These are phyloP conservation scores for Brachyhypopomus gauderio DNA, from an alignment of 2,113 vertebrate genomes.

Conservation along the genomic window DNA sequence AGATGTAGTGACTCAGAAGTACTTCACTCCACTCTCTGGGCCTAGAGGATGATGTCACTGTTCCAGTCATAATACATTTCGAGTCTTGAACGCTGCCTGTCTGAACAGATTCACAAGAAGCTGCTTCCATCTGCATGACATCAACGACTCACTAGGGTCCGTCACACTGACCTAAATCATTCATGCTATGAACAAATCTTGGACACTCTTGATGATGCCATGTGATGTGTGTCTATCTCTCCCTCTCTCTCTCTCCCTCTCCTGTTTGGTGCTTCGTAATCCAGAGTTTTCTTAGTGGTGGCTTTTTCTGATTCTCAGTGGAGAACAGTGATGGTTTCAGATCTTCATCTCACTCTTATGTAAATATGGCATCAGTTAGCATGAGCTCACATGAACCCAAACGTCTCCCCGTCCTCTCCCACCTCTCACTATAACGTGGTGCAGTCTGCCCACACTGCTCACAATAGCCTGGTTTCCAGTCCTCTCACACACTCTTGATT, in stretches of 20 bases:
- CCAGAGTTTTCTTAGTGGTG: neutral
- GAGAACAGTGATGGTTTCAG: conserved; percentile 1
- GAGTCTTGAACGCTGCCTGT: too few relatives aligned
- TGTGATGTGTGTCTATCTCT: conserved; percentile 12
- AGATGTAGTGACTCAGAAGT: too few relatives aligned
- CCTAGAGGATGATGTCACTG: too few relatives aligned
- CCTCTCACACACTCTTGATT: conserved; percentile 10
- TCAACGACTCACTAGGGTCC: too few relatives aligned
- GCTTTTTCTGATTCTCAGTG: conserved; percentile 6
- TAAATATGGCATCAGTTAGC: conserved; percentile 42
- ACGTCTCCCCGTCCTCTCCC: too few relatives aligned
- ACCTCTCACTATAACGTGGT: conserved; percentile 5
- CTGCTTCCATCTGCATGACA: too few relatives aligned
- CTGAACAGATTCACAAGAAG: too few relatives aligned
- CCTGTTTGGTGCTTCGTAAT: neutral
- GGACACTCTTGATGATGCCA: too few relatives aligned
- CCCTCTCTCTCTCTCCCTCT: neutral
- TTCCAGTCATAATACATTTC: too few relatives aligned
- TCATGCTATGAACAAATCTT: too few relatives aligned
- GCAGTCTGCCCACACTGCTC: neutral
- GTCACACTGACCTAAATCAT: too few relatives aligned
- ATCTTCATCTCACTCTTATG: conserved; percentile 26
- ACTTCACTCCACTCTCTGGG: too few relatives aligned
- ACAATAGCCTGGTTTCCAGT: conserved; percentile 9
- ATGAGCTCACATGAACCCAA: conserved; percentile 2